Evolutionary conservation across 1,140 invertebrate genomes (phyloP), one percentile per base, ranked within the genome.

Genomic region (Planococcus citri): DNA sequence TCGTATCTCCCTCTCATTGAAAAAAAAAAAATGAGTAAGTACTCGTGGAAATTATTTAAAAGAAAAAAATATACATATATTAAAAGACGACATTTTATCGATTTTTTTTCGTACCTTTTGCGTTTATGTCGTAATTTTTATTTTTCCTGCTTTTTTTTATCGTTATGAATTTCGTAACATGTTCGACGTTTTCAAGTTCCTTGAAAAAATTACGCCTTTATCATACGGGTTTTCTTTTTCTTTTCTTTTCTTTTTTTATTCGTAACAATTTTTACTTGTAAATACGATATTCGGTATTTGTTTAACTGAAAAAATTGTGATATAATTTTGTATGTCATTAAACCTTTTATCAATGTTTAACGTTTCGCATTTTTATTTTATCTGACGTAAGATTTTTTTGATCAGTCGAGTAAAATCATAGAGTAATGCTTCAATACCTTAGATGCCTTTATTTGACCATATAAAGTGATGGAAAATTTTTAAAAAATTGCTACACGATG

Each of bases 291-390:
- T 64, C 25, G 22, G 60, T 64, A 64, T 25, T 25, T 64, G 60
- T 64, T 64, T 25, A 64, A 64, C 60, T 64, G 60, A 64, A 25
- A 24, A n/a, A 64, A 64, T 64, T 64, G 60, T 64, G 60, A 64
- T 64, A 64, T 64, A 64, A 64, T 64, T 64, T 64, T 64, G 25
- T 64, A 64, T 64, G 60, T 64, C 60, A 64, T 64, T 64, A 64
- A 64, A 64, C 20, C 22, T 64, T 64, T 64, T 64, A 64, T 64
- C 25, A 64, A 51, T 51, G 41, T 51, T 64, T 64, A 64, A 64
- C 4, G 60, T 64, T 64, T 64, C 41, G 41, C 17, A 51, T 9
- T 6, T 51, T 51, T 51, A 51, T 51, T 51, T 33, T 12, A n/a
- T n/a, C n/a, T n/a, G n/a, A n/a, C n/a, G n/a, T n/a, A n/a, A n/a